Evolutionary conservation across 2,888 invertebrate genomes (phyloP), one percentile per base, ranked within the genome.

Genomic region (Agrenia bidenticulata): DNA sequence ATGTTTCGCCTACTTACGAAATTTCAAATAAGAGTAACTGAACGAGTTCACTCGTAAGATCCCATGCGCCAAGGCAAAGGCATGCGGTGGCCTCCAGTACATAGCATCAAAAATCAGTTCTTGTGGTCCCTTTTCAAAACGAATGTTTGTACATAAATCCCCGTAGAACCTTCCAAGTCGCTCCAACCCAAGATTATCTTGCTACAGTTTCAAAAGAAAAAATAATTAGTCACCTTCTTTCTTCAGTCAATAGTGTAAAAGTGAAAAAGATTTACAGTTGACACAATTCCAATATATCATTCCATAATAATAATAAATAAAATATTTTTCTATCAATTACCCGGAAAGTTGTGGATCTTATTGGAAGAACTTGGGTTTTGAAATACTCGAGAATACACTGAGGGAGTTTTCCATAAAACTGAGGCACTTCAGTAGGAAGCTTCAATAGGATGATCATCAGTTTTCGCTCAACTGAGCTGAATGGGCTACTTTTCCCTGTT

Each of bases 131-230:
- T 21, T 15, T 2, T 27, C 2, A 11, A 26, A n/a, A 5, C 50
- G 2, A 39, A 42, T 49, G 5, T 50, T 42, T 13, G 17, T 15
- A 19, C 54, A 32, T 15, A 67, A 7, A 4, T 53, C 61, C 17
- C 67, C 64, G 15, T 61, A 51, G 41, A 63, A 61, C 17, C 64
- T 19, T 1, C 67, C 67, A 42, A 64, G 11, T 24, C 42, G 17
- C 19, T 49, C 39, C 0, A 57, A 26, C n/a, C 51, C 23, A 4
- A 9, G 4, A 19, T 51, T 56, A 26, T 63, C 26, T 1, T 63
- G 2, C 54, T 32, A 54, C 5, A 53, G 5, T 21, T 15, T 17
- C 7, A 49, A n/a, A 9, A 49, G 7, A n/a, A n/a, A n/a, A n/a
- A n/a, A n/a, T n/a, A n/a, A n/a, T n/a, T n/a, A n/a, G n/a, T n/a